Percentiles rank a stretch among this genome's conserved stretches.
phyloP scores from a whole-genome alignment of 2,888 invertebrate species.

The Diarsia rubi region DNA sequence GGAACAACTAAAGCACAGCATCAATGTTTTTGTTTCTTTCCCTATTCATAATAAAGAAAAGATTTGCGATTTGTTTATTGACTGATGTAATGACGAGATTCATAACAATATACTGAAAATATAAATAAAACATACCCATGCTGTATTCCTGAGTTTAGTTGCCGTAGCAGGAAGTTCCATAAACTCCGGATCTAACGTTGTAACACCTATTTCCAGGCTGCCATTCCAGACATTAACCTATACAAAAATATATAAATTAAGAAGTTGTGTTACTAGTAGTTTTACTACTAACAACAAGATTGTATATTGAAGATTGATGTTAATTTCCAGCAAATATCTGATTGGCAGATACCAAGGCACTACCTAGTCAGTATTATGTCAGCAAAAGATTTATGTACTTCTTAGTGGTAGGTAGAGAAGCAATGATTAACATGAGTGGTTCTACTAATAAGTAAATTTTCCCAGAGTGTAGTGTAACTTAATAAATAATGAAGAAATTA shows the following conservation, averaged over 20 bases:
- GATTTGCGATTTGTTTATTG: neutral
- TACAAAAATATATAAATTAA: constrained; percentile 21
- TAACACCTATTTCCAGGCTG: constrained; percentile 97
- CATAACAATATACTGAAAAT: neutral
- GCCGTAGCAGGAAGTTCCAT: constrained; percentile 97
- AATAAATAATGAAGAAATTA: neutral
- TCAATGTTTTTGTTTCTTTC: neutral
- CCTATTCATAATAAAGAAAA: neutral
- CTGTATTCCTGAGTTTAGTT: constrained; percentile 94
- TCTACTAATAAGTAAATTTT: neutral
- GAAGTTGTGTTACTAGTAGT: neutral
- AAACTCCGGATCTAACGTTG: constrained; percentile 96
- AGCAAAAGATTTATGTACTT: neutral
- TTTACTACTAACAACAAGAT: too few relatives aligned
- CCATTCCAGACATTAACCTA: constrained; percentile 98
- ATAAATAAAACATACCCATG: constrained; percentile 92
- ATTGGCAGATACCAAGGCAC: neutral
- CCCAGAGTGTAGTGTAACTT: neutral
- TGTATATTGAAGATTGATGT: constrained; percentile 3
- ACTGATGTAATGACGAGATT: neutral
- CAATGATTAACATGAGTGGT: neutral
- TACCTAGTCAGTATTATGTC: neutral
- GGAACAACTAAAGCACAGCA: neutral
- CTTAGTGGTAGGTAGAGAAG: neutral
- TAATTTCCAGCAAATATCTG: neutral